Evolutionary conservation across 2,797 vertebrate species (phyloP), one percentile per base, ranked within the genome.

Genomic region (Pseudochirops cupreus): DNA sequence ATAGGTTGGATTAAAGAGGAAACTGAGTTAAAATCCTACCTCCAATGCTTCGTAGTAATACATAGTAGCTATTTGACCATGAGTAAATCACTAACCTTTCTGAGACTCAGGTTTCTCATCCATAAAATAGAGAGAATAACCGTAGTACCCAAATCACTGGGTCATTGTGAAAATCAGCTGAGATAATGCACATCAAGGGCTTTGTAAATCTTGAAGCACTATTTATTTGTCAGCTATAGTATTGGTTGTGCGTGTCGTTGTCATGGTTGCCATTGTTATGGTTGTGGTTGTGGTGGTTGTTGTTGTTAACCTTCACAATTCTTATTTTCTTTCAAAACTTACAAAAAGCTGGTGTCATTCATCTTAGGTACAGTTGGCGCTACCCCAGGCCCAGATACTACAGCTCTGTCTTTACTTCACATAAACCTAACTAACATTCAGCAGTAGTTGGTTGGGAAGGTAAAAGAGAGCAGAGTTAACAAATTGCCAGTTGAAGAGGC

Each of bases 401-500:
- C 74, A 82, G 18, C 18, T 74, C 67, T 39, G 33, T 74, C n/a
- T 0, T 26, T 21, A 46, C 7, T 21, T 82, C 6, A 26, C 39
- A 89, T 93, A 95, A 91, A 2, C 3, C 53, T 93, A 62, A 29
- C 39, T 93, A 87, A 28, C 33, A 28, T 54, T 91, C 50, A 57
- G 62, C 53, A 24, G 14, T 28, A 56, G 28, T 50, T 56, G 54
- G 11, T 54, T 57, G 53, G 31, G 90, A 6, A 5, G 91, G 26
- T 33, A 28, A 7, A 67, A 46, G 29, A 57, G 31, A n/a, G 31
- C 13, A 26, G 14, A 74, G 56, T 46, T 82, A 82, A 89, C 5
- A 58, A 57, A 54, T 56, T 56, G 18, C 39, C 95, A 62, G 82
- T 57, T 92, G n/a, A 95, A 87, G 46, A 33, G 50, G 82, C 59